Conservation (phyloP, 2,888 invertebrate genomes). For the Philopedon plagiatum region DNA sequence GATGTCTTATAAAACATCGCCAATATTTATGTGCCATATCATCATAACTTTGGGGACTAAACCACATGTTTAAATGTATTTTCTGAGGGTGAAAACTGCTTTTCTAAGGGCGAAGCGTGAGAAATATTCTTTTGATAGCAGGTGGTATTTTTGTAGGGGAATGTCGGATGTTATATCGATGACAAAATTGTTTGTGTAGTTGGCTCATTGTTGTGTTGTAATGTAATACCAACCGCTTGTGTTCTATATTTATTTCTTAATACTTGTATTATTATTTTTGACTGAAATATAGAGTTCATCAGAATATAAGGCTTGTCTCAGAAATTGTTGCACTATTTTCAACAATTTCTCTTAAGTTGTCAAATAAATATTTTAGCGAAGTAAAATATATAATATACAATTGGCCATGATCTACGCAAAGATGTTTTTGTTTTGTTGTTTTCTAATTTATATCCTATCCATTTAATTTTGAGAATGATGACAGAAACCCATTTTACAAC, state of each 20-base stretch:
- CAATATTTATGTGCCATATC: constrained; percentile 33
- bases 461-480: too few species aligned
- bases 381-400: too few species aligned
- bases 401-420: too few species aligned
- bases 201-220: constrained; percentile 3
- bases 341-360: too few species aligned
- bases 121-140: constrained; percentile 36
- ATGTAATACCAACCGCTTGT: not conserved
- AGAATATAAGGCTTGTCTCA: too few species aligned
- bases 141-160: constrained; percentile 27
- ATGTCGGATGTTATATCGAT: constrained; percentile 16
- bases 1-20: not conserved
- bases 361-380: too few species aligned
- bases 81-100: constrained; percentile 35
- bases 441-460: too few species aligned
- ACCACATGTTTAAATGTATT: constrained; percentile 45
- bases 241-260: not conserved
- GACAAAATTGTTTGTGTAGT: constrained; percentile 14
- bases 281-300: too few species aligned
- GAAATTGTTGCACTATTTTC: too few species aligned
- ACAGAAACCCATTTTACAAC: too few species aligned
- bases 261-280: not conserved
- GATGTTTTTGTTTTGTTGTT: too few species aligned
- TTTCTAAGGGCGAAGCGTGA: constrained; percentile 32
- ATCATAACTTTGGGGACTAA: constrained; percentile 37